Base-by-base conservation (phyloP, 2,888 invertebrate genomes). In the Chrysodeixis includens region DNA sequence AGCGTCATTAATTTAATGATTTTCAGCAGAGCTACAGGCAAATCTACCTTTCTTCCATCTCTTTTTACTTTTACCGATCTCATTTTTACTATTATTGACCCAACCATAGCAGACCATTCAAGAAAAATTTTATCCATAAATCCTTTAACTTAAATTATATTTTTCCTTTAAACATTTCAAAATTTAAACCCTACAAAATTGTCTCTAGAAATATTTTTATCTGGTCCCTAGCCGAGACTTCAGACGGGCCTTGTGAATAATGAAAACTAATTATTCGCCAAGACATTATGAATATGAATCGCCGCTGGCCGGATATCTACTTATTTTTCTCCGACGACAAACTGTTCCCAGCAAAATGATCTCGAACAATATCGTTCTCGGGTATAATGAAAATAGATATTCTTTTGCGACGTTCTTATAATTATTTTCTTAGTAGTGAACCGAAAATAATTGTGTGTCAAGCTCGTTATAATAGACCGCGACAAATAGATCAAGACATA, bases 221-320 rank as follows among this genome's bases (percentile, higher is more conserved):
- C 46, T 32, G n/a, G 30, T 57, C 51, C 55, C 40, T 18, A 55
- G 58, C 61, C 66, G 12, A 49, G 62, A 58, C 56, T 70, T 57
- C 54, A 56, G 57, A 10, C 53, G 10, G 61, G 71, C 54, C 64
- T 70, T 56, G 67, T 85, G 84, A 86, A 85, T 88, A 88, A 89
- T 88, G 84, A 86, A 87, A 88, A 89, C 86, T 88, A 87, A 89
- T 90, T 88, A 89, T 88, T 86, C 86, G 69, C 82, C 18, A 74
- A 74, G 83, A 82, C 86, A 85, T 88, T 88, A 90, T 88, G 88
- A 89, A 87, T 88, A 88, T 86, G 88, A 89, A 89, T 88, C 68
- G 83, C 84, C 62, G 62, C 66, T 44, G 70, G 76, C 76, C 74
- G 77, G 76, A 76, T 78, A 81, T 83, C 82, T 78, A 74, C 76